These are phyloP conservation scores for Andrena praecox DNA, from an alignment of 2,888 invertebrate species.

Conservation along the genomic window DNA sequence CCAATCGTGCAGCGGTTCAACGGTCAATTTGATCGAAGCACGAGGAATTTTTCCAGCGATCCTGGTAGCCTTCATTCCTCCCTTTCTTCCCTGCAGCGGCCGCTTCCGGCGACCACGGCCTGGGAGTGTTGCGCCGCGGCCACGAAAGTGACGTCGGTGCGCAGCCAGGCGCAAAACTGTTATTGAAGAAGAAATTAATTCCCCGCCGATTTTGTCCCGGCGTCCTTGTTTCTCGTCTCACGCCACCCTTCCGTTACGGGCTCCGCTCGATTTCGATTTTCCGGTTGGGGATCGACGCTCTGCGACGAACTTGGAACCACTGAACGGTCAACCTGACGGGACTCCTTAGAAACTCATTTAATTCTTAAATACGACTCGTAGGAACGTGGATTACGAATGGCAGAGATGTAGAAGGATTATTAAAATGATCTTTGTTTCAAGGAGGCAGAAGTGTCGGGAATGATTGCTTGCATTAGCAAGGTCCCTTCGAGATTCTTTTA, in stretches of 20 bases:
- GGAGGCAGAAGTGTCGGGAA: too few relatives aligned
- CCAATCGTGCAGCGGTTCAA: constrained; percentile 27
- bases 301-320: not conserved
- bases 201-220: constrained; percentile 62
- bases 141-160: constrained; percentile 69
- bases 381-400: too few relatives aligned
- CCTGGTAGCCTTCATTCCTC: constrained; percentile 15
- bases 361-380: too few relatives aligned
- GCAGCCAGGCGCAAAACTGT: constrained; percentile 77
- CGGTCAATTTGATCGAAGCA: constrained; percentile 57
- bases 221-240: constrained; percentile 48
- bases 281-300: constrained; percentile 30
- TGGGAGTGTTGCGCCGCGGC: constrained; percentile 57
- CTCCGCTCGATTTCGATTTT: constrained; percentile 54
- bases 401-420: not conserved
- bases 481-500: not conserved
- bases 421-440: not conserved
- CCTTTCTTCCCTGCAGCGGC: constrained; percentile 42
- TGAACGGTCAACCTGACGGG: not conserved
- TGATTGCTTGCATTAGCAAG: not conserved
- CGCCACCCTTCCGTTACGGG: constrained; percentile 45
- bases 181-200: constrained; percentile 78
- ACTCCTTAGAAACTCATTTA: not conserved
- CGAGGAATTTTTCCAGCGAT: constrained; percentile 46
- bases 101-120: constrained; percentile 70